These are phyloP conservation scores for Colletes latitarsis DNA, from an alignment of 1,140 invertebrate genomes.

Conservation along the genomic window DNA sequence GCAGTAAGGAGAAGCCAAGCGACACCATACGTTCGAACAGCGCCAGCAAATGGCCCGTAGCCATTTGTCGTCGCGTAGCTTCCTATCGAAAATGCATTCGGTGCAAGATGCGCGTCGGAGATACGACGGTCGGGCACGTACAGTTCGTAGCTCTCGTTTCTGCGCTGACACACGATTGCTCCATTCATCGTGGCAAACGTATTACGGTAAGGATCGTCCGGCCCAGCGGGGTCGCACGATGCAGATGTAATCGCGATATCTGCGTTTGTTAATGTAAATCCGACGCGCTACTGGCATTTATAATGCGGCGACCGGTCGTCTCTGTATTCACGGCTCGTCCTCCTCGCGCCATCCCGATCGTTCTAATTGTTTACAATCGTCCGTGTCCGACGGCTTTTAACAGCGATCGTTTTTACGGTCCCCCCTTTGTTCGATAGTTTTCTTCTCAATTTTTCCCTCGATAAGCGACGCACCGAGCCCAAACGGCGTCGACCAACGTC, in stretches of 20 bases:
- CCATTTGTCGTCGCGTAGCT: neutral
- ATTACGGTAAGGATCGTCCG: constrained; percentile 36
- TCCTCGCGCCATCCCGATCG: neutral
- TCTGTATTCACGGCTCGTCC: constrained; percentile 11
- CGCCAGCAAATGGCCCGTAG: neutral
- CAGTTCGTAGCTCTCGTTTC: constrained; percentile 32
- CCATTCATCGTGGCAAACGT: constrained; percentile 50
- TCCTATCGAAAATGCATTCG: constrained; percentile 4
- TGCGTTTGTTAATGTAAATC: constrained; percentile 56
- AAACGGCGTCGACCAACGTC: neutral
- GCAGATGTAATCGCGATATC: constrained; percentile 56
- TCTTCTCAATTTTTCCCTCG: neutral
- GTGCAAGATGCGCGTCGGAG: neutral
- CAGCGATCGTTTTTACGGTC: neutral
- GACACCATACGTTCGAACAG: neutral
- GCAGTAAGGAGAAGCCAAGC: no score
- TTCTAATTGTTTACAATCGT: constrained; percentile 43
- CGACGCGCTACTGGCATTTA: constrained; percentile 52
- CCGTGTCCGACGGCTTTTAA: neutral
- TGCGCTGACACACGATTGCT: constrained; percentile 42
- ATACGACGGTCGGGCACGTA: neutral
- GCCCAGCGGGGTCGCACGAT: constrained; percentile 46
- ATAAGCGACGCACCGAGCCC: neutral
- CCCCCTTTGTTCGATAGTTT: neutral
- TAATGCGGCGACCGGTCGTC: constrained; percentile 22